Percentiles rank a stretch among this genome's conserved stretches.
Conservation (phyloP, 2,888 invertebrate genomes). For the Torymus aiolomorphi region DNA sequence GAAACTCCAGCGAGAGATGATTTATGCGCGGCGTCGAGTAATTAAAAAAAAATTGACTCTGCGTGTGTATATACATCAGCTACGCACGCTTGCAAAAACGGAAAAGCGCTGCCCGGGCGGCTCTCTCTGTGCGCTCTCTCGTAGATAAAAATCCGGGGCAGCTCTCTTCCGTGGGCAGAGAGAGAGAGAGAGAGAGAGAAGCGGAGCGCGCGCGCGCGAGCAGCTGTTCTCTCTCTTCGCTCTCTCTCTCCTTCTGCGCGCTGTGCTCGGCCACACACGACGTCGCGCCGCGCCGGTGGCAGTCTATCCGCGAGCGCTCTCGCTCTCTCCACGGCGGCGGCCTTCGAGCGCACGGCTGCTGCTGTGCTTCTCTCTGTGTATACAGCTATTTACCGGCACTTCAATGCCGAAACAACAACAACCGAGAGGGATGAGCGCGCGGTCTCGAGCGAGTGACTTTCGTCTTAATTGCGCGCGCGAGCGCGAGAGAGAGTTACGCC, state of each 20-base stretch:
- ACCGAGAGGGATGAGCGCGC: neutral
- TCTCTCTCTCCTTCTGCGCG: conserved; percentile 41
- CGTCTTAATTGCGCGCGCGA: conserved; percentile 2
- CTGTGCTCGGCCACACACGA: conserved; percentile 57
- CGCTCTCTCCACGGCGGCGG: conserved; percentile 30
- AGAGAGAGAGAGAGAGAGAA: conserved; percentile 42
- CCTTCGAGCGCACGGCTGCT: conserved; percentile 44
- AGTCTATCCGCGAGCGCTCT: conserved; percentile 53
- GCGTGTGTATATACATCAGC: no score
- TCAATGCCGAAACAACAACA: no score
- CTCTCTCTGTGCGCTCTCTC: neutral
- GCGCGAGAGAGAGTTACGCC: conserved; percentile 2
- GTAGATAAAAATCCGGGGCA: conserved; percentile 52
- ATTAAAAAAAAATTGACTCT: neutral
- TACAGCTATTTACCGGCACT: neutral
- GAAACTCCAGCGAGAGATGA: no score
- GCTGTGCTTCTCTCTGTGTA: conserved; percentile 8
- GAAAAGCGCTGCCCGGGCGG: no score
- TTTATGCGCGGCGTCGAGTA: neutral
- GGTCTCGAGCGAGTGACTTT: neutral
- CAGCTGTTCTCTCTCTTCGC: conserved; percentile 50
- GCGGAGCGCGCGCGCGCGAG: conserved; percentile 20
- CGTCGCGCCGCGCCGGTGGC: conserved; percentile 56
- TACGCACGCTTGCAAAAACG: no score
- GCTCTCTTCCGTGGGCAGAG: conserved; percentile 48